Evolutionary conservation across 2,888 invertebrate species (phyloP), one percentile per base, ranked within the genome.

Genomic region (Drosophila helvetica): DNA sequence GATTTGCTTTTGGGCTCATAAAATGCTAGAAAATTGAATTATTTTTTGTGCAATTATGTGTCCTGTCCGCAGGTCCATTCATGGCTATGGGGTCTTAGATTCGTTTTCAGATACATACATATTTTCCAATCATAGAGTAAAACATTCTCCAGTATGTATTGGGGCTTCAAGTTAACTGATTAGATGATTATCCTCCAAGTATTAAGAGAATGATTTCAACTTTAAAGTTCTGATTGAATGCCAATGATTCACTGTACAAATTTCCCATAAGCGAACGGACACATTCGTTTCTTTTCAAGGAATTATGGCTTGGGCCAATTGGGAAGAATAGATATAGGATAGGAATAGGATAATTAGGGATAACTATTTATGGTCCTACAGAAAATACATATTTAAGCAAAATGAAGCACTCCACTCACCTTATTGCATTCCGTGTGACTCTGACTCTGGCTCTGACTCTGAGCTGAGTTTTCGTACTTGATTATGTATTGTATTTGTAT

Each of bases 1-100:
- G 88, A 83, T 83, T 88, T 83, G 80, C 88, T 83, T 86, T 76
- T 45, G 77, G 73, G 62, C 78, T 72, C 86, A 77, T 89, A 87
- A 89, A 86, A 89, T 87, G 75, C 77, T 71, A 53, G 78, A 75
- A 89, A 86, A 86, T 86, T 89, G 83, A 89, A 89, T 88, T 85
- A 72, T 74, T 83, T 74, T 75, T 57, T 48, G 7, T 38, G 58
- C 60, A 74, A 71, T 75, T 75, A 75, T 71, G 65, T 67, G 67
- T 53, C 56, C 38, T 38, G 38, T 38, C 38, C 15, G 38, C 38
- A 38, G 38, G 2, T 38, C 38, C 38, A n/a, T 7, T 38, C 38
- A 15, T 7, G 33, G 33, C 12, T 12, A 33, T 33, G 15, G 38
- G 38, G 38, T 7, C n/a, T n/a, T 38, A 6, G 15, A 2, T 38